Evolutionary conservation across 1,140 invertebrate genomes (phyloP), one percentile per base, ranked within the genome.

Genomic region (Brachionus rubens): DNA sequence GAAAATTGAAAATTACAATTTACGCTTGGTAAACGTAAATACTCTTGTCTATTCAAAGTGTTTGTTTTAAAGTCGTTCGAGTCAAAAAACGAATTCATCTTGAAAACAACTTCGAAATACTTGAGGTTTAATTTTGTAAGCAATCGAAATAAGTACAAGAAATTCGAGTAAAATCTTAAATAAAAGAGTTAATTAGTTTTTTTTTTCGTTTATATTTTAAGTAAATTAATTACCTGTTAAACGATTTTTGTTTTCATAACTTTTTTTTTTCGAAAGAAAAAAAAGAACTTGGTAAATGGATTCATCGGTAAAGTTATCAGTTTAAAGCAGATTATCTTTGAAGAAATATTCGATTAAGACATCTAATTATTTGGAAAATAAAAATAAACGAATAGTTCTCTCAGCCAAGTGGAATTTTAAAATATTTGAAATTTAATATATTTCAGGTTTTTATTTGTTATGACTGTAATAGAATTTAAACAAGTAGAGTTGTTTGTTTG

Each of bases 121-220:
- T 59, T 59, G 30, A 59, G 19, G 14, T 59, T 28, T 59, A 12
- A 59, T 59, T 28, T n/a, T n/a, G n/a, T 28, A 33, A 33, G 30
- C 28, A 59, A 59, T 59, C 54, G 54, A 59, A 59, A 59, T 59
- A 59, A 59, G 54, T 59, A 59, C 33, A 59, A 59, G 54, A 59
- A 30, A 33, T 40, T 59, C 19, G 36, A 59, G 54, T 59, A 36
- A 21, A 36, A 16, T 28, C 36, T 19, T 59, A 33, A 36, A 33
- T 33, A 59, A 33, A 4, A 59, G 30, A 36, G 19, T 59, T 59
- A 59, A 59, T 59, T 19, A 59, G 30, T 59, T 59, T 59, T 56
- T 36, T 59, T 30, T 33, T 59, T n/a, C n/a, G n/a, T n/a, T n/a
- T n/a, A n/a, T n/a, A 1, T 59, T 2, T 36, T 16, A 59, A 59